phyloP scores from a whole-genome alignment of 2,113 vertebrate species.

The Hemiscyllium ocellatum region DNA sequence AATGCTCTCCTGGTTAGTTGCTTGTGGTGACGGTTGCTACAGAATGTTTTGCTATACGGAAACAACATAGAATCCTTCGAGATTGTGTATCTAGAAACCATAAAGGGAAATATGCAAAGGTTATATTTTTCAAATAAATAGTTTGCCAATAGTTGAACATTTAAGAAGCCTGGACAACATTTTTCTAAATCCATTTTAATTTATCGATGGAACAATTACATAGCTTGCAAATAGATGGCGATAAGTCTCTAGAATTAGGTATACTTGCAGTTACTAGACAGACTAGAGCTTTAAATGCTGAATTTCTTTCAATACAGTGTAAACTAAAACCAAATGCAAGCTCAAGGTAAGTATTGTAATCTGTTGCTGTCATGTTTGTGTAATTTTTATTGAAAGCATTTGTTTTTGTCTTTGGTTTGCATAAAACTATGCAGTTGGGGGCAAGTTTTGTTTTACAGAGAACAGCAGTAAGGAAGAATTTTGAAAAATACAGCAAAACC shows the following conservation, averaged over 20 bases:
- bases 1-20: not conserved
- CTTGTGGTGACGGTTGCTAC: not conserved
- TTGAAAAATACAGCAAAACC: not conserved
- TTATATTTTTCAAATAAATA: not conserved
- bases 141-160: not conserved
- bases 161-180: not conserved
- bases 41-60: not conserved
- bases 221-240: conserved; percentile 17
- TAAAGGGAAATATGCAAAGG: not conserved
- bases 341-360: not conserved
- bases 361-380: not conserved
- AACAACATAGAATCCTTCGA: not conserved
- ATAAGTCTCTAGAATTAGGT: not conserved
- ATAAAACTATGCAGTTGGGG: not conserved
- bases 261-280: not conserved
- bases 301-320: not conserved
- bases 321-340: not conserved
- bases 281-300: not conserved
- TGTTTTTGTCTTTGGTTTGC: not conserved
- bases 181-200: conserved; percentile 17
- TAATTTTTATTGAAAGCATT: not conserved
- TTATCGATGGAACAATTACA: conserved; percentile 5
- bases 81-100: not conserved
- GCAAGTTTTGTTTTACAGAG: not conserved
- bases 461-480: not conserved